Evolutionary conservation across 92 coral and sea anemone species (phyloP).

Genomic region (Umimayanthus kanabou): DNA sequence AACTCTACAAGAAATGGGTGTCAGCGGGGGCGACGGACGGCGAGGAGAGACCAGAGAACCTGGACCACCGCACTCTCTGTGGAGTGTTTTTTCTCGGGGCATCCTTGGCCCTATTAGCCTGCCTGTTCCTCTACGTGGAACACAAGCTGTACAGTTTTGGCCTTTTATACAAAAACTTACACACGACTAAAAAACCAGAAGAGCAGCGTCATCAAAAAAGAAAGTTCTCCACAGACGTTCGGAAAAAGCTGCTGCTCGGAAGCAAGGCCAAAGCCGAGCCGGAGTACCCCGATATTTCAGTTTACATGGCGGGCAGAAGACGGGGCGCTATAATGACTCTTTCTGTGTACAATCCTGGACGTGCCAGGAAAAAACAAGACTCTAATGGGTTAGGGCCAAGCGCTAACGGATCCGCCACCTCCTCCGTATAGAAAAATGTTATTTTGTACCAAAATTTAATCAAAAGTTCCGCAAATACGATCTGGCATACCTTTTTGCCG

Average conservation of each 20-base stretch:
- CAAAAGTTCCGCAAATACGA: too few species aligned
- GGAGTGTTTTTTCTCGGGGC: conserved; percentile 84
- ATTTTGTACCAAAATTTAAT: too few species aligned
- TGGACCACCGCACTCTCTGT: conserved; percentile 62
- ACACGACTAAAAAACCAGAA: conserved; percentile 44
- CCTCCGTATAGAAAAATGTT: conserved; percentile 17
- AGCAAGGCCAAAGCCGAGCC: conserved; percentile 37
- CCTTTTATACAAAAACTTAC: conserved; percentile 58
- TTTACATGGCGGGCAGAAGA: conserved; percentile 61
- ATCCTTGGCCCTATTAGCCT: conserved; percentile 64
- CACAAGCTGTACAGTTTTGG: conserved; percentile 77
- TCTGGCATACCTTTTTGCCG: too few species aligned
- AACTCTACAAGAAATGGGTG: conserved; percentile 89
- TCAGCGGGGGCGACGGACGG: conserved; percentile 63
- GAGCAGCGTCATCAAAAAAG: conserved; percentile 51
- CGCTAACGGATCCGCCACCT: conserved; percentile 33
- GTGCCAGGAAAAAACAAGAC: conserved; percentile 47
- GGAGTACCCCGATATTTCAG: conserved; percentile 79
- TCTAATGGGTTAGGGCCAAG: conserved; percentile 1
- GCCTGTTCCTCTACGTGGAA: conserved; percentile 67
- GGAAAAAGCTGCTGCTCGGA: conserved; percentile 58
- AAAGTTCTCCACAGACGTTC: conserved; percentile 66
- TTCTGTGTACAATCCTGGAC: conserved; percentile 68
- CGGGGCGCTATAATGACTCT: conserved; percentile 53
- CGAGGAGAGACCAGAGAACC: conserved; percentile 71